Base-by-base conservation (phyloP, 2,888 invertebrate species). In the Drosophila mimica region DNA sequence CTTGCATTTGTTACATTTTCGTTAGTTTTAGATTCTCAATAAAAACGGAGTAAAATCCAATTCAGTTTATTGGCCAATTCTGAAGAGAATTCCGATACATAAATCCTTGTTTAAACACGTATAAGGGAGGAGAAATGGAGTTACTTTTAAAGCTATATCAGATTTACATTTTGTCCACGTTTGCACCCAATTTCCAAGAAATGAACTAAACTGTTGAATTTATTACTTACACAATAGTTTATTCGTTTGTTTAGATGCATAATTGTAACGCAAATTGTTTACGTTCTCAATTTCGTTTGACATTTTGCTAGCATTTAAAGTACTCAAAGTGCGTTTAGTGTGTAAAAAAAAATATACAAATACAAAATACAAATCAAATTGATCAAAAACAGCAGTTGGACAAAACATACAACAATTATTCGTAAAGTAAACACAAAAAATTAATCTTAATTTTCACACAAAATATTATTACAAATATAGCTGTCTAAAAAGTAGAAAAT, bases 261-360 rank as follows among this genome's bases (percentile, higher is more conserved):
- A 83, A 82, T 88, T 85, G 79, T 70, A 85, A 82, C 83, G 84
- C 82, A 81, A 91, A 74, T 76, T 59, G 83, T 67, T 82, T 67
- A 58, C 83, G 79, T 76, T 73, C 57, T 91, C 80, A 82, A 73
- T 77, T 83, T 87, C 88, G 69, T 82, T 90, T 79, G 78, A 79
- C 82, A 86, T 91, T 83, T 87, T 79, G 76, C 86, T 91, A 83
- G 81, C 90, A 76, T 89, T 81, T 59, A 76, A 75, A 77, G 70
- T 77, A 72, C 76, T 76, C 68, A 76, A 79, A 74, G 78, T 79
- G 81, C 74, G 74, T 66, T 69, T 65, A 61, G 59, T 69, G 48
- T 72, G 43, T 28, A 58, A 60, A 58, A 38, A 31, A 58, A 54
- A 51, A 51, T 66, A 58, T 48, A 57, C 36, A 70, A 31, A 58